Evolutionary conservation across 2,888 invertebrate species (phyloP).

Genomic region (Achlya flavicornis): DNA sequence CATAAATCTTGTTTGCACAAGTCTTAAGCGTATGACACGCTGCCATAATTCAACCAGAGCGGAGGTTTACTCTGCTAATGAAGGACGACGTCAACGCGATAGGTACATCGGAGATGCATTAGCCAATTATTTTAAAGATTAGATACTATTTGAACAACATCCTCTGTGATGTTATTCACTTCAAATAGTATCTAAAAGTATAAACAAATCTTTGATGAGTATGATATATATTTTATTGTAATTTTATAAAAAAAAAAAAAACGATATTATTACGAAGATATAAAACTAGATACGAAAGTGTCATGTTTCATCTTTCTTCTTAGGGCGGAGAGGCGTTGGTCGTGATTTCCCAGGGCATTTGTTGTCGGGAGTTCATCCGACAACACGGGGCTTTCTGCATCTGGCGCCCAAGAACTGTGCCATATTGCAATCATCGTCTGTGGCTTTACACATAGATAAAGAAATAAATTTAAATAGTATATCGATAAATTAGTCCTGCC

Average conservation of each 20-base stretch:
- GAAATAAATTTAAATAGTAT: background rate
- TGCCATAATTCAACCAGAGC: constrained; percentile 77
- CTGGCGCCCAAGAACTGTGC: constrained; percentile 33
- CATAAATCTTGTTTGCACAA: constrained; percentile 83
- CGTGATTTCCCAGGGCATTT: constrained; percentile 47
- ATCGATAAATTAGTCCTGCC: background rate
- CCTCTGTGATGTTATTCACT: background rate
- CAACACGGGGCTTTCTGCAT: constrained; percentile 41
- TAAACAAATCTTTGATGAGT: too few species aligned
- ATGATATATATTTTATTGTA: too few species aligned
- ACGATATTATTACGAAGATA: constrained; percentile 21
- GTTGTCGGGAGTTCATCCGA: constrained; percentile 57
- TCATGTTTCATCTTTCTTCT: constrained; percentile 43
- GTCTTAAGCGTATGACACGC: constrained; percentile 82
- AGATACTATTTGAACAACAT: background rate
- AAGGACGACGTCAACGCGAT: constrained; percentile 66
- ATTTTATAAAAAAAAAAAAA: constrained; percentile 10
- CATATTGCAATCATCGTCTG: constrained; percentile 49
- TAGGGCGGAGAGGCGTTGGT: constrained; percentile 17
- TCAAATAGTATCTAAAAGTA: too few species aligned
- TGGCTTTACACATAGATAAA: background rate
- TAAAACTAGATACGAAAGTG: constrained; percentile 30
- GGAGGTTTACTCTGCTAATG: constrained; percentile 78
- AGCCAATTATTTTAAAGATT: constrained; percentile 11
- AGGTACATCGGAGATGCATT: constrained; percentile 31